Evolutionary conservation across 2,113 vertebrate genomes (phyloP).

Genomic region (Microtus richardsoni): DNA sequence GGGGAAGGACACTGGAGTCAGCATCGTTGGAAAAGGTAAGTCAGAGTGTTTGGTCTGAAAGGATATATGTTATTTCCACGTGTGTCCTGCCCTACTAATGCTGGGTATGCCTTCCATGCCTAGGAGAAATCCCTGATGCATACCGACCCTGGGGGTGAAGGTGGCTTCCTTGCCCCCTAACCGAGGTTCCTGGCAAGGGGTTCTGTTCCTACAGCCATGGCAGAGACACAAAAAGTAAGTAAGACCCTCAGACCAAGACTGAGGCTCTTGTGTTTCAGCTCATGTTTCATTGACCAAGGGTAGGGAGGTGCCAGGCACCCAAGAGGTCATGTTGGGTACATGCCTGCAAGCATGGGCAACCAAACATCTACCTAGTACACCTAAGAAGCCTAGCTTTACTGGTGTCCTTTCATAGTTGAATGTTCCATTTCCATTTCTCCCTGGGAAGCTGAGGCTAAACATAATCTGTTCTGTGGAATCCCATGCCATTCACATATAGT

Average conservation of each 20-base stretch:
- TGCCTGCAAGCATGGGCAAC: background rate
- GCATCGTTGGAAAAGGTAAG: fast-evolving
- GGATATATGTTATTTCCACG: fast-evolving
- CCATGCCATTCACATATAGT: fast-evolving
- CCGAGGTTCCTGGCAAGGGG: fast-evolving
- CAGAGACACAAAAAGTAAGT: background rate
- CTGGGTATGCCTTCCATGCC: fast-evolving
- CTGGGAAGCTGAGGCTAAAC: background rate
- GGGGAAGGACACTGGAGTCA: fast-evolving
- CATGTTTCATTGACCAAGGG: background rate
- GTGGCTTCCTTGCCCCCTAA: fast-evolving
- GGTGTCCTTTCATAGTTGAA: fast-evolving
- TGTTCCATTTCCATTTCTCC: fast-evolving
- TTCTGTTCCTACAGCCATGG: background rate
- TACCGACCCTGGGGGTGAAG: no score
- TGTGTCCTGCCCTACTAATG: background rate
- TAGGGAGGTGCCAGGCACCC: fast-evolving
- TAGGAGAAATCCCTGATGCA: background rate
- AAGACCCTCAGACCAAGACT: background rate
- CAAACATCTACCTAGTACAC: fast-evolving
- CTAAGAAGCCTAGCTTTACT: background rate
- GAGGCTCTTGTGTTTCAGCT: fast-evolving
- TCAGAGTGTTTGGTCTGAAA: fast-evolving
- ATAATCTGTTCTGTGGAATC: background rate
- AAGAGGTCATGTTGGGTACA: fast-evolving